Evolutionary conservation across 2,113 vertebrate genomes (phyloP).

Genomic region (Nerophis lumbriciformis): DNA sequence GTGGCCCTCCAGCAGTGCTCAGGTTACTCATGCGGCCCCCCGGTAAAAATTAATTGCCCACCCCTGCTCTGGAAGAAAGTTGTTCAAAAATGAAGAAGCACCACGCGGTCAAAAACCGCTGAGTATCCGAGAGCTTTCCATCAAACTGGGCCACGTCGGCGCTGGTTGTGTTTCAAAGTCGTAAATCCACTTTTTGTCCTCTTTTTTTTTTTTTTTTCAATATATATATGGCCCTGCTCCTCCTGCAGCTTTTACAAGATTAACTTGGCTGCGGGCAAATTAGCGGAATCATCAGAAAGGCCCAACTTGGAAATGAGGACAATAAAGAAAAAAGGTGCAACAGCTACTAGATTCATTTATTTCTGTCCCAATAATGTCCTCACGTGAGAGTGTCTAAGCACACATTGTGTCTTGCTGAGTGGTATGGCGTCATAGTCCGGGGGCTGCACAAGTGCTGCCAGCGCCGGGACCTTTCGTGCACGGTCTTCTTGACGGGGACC

Average conservation of each 20-base stretch:
- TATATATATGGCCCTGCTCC: background rate
- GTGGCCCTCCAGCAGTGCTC: too few species aligned
- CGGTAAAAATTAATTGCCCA: too few species aligned
- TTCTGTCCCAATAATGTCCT: background rate
- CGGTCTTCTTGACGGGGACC: too few species aligned
- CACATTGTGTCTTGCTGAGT: too few species aligned
- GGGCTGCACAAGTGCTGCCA: too few species aligned
- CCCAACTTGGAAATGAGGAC: background rate
- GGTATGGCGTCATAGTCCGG: too few species aligned
- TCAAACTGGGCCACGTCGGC: background rate
- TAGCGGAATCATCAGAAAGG: background rate
- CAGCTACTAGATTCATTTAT: background rate
- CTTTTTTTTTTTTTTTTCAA: too few species aligned
- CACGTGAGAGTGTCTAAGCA: too few species aligned
- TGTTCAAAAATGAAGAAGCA: too few species aligned
- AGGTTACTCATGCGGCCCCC: too few species aligned
- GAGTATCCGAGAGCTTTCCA: background rate
- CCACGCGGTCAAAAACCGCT: background rate
- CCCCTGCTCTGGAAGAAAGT: too few species aligned
- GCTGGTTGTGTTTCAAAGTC: background rate
- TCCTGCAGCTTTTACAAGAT: slow-evolving; percentile 1
- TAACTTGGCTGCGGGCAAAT: background rate
- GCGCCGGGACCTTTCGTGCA: too few species aligned
- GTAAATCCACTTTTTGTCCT: background rate
- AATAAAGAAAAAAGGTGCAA: background rate